A percentile compares a stretch with the other conserved stretches of the same genome.
Evolutionary conservation across 2,888 invertebrate genomes (phyloP).

Genomic region (Sarcophaga carnaria): DNA sequence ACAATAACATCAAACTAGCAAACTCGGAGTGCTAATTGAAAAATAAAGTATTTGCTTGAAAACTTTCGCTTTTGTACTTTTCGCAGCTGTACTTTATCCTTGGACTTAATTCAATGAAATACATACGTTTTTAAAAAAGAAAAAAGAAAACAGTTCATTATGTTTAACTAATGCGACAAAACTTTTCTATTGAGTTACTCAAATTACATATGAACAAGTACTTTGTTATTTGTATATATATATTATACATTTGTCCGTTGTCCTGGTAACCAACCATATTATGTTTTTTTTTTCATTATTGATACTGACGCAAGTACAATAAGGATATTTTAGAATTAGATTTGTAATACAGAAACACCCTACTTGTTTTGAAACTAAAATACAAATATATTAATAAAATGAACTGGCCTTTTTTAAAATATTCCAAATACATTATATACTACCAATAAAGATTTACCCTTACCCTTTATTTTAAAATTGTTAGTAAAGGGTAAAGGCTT

Average conservation of each 20-base stretch:
- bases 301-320: slow-evolving; percentile 17
- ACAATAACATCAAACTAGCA: slow-evolving; percentile 14
- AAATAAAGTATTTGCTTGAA: slow-evolving; percentile 30
- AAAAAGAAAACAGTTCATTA: slow-evolving; percentile 36
- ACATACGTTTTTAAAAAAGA: background rate
- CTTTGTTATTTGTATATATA: slow-evolving; percentile 56
- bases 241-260: slow-evolving; percentile 46
- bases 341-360: slow-evolving; percentile 11
- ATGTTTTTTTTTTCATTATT: slow-evolving; percentile 1
- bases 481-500: too few species aligned
- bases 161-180: slow-evolving; percentile 56
- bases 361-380: slow-evolving; percentile 10
- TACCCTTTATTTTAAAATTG: too few species aligned
- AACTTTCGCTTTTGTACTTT: slow-evolving; percentile 57
- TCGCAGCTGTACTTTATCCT: slow-evolving; percentile 56
- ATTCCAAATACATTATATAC: too few species aligned
- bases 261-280: slow-evolving; percentile 51
- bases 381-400: too few species aligned
- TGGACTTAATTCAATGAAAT: slow-evolving; percentile 58
- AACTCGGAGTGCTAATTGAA: slow-evolving; percentile 47
- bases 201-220: slow-evolving; percentile 36
- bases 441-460: too few species aligned
- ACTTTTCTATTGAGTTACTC: slow-evolving; percentile 50
- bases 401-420: background rate
- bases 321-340: slow-evolving; percentile 24